phyloP scores from a whole-genome alignment of 2,797 vertebrate species.

The Hyperoplus immaculatus region DNA sequence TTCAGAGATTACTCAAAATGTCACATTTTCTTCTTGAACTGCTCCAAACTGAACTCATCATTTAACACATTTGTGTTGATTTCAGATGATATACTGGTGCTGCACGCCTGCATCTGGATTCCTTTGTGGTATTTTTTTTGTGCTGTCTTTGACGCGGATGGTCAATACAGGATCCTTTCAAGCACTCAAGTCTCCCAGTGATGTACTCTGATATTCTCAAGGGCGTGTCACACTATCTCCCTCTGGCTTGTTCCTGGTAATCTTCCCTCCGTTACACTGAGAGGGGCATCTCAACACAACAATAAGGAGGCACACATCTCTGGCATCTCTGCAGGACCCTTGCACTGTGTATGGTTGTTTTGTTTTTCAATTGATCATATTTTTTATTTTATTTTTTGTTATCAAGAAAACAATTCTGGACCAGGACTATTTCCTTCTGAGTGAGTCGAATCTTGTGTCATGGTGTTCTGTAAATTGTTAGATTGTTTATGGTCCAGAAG shows the following conservation, averaged over 20 bases:
- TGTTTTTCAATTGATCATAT: constrained; percentile 19
- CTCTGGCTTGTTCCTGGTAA: constrained; percentile 3
- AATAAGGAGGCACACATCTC: neutral
- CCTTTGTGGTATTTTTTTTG: constrained; percentile 4
- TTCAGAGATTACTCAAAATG: neutral
- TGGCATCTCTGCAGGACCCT: constrained; percentile 5
- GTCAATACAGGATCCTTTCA: constrained; percentile 66
- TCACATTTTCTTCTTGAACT: neutral
- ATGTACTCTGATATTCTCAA: constrained; percentile 58
- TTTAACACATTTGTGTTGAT: neutral
- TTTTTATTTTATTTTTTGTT: neutral
- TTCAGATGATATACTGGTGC: no score
- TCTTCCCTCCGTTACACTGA: neutral
- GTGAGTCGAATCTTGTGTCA: constrained; percentile 55
- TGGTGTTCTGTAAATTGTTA: neutral
- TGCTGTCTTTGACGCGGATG: neutral
- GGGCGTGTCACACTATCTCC: constrained; percentile 52
- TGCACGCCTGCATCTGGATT: neutral
- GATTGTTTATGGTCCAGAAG: neutral
- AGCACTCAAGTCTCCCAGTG: constrained; percentile 58
- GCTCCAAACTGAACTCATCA: constrained; percentile 6
- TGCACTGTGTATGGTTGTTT: rapidly evolving
- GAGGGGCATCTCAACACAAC: no score
- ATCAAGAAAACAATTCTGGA: constrained; percentile 5
- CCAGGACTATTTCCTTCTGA: constrained; percentile 6